These are phyloP conservation scores for Amblyraja radiata DNA, from an alignment of 2,797 vertebrate species.

Conservation along the genomic window DNA sequence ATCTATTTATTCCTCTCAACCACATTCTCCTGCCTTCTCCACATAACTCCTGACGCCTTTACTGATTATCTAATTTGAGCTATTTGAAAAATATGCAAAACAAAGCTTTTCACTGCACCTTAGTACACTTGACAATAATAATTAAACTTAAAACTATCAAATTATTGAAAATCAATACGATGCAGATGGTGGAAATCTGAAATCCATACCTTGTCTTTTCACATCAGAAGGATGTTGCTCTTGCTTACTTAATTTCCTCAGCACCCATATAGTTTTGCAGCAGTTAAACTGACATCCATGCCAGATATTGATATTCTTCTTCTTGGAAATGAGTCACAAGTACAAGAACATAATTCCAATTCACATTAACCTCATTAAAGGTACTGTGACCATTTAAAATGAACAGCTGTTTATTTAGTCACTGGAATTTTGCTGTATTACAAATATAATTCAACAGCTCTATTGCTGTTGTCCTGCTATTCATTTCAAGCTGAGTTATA, in stretches of 20 bases:
- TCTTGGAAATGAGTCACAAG: slow-evolving; percentile 5
- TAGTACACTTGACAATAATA: too few species aligned
- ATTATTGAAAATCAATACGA: too few species aligned
- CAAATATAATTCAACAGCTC: neutral
- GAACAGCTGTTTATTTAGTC: neutral
- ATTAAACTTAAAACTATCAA: too few species aligned
- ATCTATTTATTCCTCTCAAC: too few species aligned
- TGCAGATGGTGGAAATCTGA: too few species aligned
- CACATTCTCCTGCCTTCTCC: too few species aligned
- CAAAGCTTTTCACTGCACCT: too few species aligned
- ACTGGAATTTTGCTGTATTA: neutral
- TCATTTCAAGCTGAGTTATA: neutral
- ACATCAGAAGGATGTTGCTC: neutral
- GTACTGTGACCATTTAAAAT: neutral
- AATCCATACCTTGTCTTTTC: too few species aligned
- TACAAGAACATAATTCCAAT: slow-evolving; percentile 1
- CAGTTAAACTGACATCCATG: neutral
- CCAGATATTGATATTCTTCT: neutral
- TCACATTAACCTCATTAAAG: neutral
- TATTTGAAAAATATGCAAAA: too few species aligned
- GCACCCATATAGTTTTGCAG: neutral
- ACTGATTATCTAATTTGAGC: too few species aligned
- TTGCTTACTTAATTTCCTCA: neutral
- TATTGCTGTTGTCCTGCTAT: neutral
- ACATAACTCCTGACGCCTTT: too few species aligned